Conservation (phyloP, 2,113 vertebrate genomes). For the Gnathonemus echidnorhynchus region DNA sequence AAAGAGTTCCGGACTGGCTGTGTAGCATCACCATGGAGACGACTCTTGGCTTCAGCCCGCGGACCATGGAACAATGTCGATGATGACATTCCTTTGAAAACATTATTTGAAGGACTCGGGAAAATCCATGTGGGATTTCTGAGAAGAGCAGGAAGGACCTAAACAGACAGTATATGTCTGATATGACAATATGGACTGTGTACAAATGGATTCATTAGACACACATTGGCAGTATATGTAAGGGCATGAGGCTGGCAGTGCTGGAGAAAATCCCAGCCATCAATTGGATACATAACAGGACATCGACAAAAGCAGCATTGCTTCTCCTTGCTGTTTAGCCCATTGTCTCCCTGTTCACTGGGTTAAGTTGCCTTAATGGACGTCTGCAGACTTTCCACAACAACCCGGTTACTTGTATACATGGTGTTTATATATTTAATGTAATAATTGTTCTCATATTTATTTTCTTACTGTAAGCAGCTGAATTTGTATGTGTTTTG, state of each 20-base stretch:
- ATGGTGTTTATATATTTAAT: neutral
- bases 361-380: neutral
- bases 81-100: conserved; percentile 7
- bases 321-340: neutral
- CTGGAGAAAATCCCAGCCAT: neutral
- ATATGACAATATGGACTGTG: neutral
- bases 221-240: neutral
- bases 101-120: neutral
- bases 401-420: neutral
- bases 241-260: neutral
- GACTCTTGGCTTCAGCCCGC: neutral
- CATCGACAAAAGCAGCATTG: neutral
- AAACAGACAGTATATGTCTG: neutral
- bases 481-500: neutral
- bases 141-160: neutral
- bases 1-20: neutral
- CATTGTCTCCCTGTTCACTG: neutral
- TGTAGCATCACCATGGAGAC: conserved; percentile 12
- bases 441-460: neutral
- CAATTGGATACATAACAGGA: neutral
- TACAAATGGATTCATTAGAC: neutral
- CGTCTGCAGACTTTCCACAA: neutral
- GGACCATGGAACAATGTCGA: neutral
- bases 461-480: neutral
- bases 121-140: neutral